Evolutionary conservation across 64 coral and sea anemone genomes (phyloP), one percentile per base, ranked within the genome.

Genomic region (Actinia tenebrosa): DNA sequence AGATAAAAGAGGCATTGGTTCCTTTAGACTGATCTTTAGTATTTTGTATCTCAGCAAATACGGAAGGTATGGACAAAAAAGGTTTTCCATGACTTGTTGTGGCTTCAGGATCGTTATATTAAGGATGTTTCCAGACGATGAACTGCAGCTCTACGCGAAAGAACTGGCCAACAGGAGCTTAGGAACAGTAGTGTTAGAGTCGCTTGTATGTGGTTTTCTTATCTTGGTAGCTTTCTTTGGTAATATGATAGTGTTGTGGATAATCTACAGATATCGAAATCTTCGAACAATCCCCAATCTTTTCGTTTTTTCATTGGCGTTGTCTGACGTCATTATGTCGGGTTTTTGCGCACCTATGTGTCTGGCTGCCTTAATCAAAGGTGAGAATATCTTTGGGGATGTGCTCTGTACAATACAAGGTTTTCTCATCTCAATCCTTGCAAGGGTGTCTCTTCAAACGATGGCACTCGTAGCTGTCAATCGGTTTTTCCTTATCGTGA

Each of bases 381-480:
- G 87, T 27, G 9, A 71, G 15, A 85, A 86, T 75, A 50, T 89
- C 2, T 89, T 93, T 52, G 88, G 87, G 19, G 55, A 89, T 47
- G n/a, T 68, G 3, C 50, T 93, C 17, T 93, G 91, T 42, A 85
- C 89, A 43, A 79, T 86, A 55, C 91, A 93, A 80, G 91, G 91
- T 7, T 93, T 93, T 43, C 20, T 86, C 30, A 82, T 88, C 19
- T 85, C 87, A 52, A 78, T 79, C n/a, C 54, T 93, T 2, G 91
- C 91, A 4, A 84, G 87, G 53, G 91, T 79, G 20, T 93, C 91
- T n/a, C 71, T 93, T 44, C 83, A 85, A 7, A 93, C 91, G 11
- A 58, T 89, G 77, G 87, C 87, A 52, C 60, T 84, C 2, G 88
- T 89, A 37, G 91, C 91, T 26, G 72, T 93, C 16, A 93, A 93